Evolutionary conservation across 1,140 invertebrate species (phyloP).

Genomic region (Macrobrachium nipponense): DNA sequence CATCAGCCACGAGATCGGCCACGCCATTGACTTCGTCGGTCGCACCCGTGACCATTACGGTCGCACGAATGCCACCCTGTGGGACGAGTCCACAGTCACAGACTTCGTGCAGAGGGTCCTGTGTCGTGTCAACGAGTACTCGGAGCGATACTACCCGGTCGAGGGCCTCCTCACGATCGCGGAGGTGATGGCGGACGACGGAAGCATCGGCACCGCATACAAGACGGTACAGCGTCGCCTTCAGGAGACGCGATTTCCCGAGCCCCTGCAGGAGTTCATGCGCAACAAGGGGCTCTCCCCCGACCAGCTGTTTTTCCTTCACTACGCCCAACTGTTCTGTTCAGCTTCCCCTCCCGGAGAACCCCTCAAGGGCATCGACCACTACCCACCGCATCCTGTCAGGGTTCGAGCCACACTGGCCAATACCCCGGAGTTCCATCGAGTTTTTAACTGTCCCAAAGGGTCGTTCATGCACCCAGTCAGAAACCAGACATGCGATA

Average conservation of each 20-base stretch:
- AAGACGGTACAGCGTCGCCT: background rate
- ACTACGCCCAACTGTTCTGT: conserved; percentile 50
- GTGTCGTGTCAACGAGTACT: conserved; percentile 43
- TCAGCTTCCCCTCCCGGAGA: background rate
- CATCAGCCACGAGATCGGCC: conserved; percentile 44
- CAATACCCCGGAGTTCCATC: conserved; percentile 41
- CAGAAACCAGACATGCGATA: conserved; percentile 19
- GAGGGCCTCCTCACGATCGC: conserved; percentile 22
- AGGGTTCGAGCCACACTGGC: conserved; percentile 39
- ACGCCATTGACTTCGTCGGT: conserved; percentile 38
- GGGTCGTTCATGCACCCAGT: conserved; percentile 21
- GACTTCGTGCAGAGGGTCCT: conserved; percentile 24
- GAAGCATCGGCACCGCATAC: conserved; percentile 31
- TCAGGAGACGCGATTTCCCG: background rate
- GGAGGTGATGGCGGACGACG: conserved; percentile 50
- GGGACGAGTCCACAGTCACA: conserved; percentile 17
- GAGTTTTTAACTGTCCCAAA: conserved; percentile 23
- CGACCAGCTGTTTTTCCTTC: conserved; percentile 43
- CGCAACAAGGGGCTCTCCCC: conserved; percentile 12
- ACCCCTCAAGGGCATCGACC: conserved; percentile 17
- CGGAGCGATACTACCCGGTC: conserved; percentile 18
- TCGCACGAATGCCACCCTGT: conserved; percentile 26
- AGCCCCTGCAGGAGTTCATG: conserved; percentile 9
- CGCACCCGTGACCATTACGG: conserved; percentile 22
- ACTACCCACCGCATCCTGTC: conserved; percentile 28